These are phyloP conservation scores for Melinaea menophilus DNA, from an alignment of 2,888 invertebrate genomes.

Conservation along the genomic window DNA sequence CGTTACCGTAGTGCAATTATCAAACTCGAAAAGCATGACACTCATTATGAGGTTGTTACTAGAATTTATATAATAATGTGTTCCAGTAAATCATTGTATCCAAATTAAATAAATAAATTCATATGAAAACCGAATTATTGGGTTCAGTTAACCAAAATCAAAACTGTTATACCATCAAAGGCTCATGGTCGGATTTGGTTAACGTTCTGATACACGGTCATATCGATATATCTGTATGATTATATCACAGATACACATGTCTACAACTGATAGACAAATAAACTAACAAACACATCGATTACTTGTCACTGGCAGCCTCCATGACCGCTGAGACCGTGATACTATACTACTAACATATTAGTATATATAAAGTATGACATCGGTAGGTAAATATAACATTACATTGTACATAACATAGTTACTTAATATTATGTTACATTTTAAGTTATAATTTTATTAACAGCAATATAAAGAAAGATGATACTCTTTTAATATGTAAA, in stretches of 20 bases:
- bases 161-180: constrained; percentile 6
- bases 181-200: constrained; percentile 26
- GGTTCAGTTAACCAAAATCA: constrained; percentile 5
- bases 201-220: constrained; percentile 59
- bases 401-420: no score
- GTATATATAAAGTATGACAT: constrained; percentile 1
- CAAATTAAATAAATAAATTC: no score
- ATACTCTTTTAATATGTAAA: no score
- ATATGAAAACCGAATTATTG: not conserved
- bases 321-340: constrained; percentile 53
- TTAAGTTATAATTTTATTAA: no score
- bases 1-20: no score
- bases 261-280: constrained; percentile 66
- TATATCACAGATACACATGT: constrained; percentile 70
- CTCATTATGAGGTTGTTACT: constrained; percentile 8
- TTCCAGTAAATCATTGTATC: no score
- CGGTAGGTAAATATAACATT: not conserved
- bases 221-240: constrained; percentile 58
- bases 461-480: no score
- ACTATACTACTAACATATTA: constrained; percentile 1
- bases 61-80: not conserved
- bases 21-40: no score
- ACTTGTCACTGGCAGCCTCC: constrained; percentile 70
- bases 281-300: constrained; percentile 76
- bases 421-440: no score